Percentiles rank a stretch among this genome's conserved stretches.
phyloP scores from a whole-genome alignment of 2,113 vertebrate genomes.

The Pseudopodoces humilis region DNA sequence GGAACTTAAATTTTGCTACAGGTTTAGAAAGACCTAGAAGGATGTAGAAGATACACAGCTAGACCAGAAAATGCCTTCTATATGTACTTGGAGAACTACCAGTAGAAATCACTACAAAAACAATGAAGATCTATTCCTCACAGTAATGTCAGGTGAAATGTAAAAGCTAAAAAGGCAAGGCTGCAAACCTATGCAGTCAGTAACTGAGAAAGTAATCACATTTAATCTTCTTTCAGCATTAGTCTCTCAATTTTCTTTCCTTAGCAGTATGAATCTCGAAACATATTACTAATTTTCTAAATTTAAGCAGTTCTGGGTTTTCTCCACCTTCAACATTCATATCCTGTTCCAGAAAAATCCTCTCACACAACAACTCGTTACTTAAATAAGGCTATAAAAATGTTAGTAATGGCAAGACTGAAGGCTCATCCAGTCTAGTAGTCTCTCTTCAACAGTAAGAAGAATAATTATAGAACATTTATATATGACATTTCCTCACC shows the following conservation, averaged over 20 bases:
- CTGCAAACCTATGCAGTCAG: background rate
- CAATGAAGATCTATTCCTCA: background rate
- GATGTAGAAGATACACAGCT: background rate
- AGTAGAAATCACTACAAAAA: background rate
- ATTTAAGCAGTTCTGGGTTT: background rate
- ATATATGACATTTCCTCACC: background rate
- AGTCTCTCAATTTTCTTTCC: background rate
- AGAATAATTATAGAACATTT: constrained; percentile 31
- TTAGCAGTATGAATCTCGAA: background rate
- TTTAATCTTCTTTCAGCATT: background rate
- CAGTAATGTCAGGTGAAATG: background rate
- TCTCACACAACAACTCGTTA: background rate
- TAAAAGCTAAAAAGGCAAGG: background rate
- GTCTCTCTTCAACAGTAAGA: background rate
- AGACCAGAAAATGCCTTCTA: background rate
- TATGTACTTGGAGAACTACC: background rate
- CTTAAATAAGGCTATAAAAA: background rate
- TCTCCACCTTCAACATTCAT: background rate
- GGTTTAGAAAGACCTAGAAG: background rate
- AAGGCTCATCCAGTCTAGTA: background rate
- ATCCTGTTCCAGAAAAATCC: background rate
- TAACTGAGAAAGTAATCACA: background rate
- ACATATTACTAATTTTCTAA: background rate
- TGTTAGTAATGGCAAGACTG: background rate
- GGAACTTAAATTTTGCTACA: background rate